Evolutionary conservation across 2,888 invertebrate species (phyloP), one percentile per base, ranked within the genome.

Genomic region (Nemurella pictetii): DNA sequence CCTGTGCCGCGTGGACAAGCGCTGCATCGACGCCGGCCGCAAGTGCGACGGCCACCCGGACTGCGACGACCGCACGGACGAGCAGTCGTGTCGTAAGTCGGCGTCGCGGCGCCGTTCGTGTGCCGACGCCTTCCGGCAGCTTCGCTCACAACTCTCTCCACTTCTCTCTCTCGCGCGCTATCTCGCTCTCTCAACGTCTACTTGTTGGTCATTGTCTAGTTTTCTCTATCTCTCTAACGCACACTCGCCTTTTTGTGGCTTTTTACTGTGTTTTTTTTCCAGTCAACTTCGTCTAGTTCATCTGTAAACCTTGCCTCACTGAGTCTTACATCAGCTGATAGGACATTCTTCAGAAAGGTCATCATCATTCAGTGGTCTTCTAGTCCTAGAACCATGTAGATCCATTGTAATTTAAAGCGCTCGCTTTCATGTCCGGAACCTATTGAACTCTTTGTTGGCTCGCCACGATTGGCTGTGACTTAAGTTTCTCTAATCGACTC

Each of bases 31-130:
- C 74, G 88, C 87, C 87, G 90, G 90, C 85, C 92, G 92, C 88
- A 91, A 91, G 82, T 95, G 95, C 90, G 92, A 95, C 88, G 92
- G 93, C 83, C 91, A 90, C 85, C 92, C 92, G 88, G 95, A 96
- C 91, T 96, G 95, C 90, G 90, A 87, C 86, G 96, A 96, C 91
- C 92, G 75, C 89, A 94, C 95, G 73, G 96, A 96, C 90, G 96
- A 96, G 91, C 92, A 93, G 88, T 92, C 93, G 89, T 96, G 96
- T 92, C 93, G 95, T 95, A 94, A 94, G 94, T 94, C 55, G 55
- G 15, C 55, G 55, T 55, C 55, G 20, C 1, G 2, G 5, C 15
- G 55, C 55, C 55, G 55, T 20, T 7, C 20, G 55, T 7, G 55
- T 20, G 32, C 32, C 32, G n/a, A n/a, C n/a, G 32, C 32, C n/a